Conservation (phyloP, 2,113 vertebrate genomes). For the Apteryx owenii region DNA sequence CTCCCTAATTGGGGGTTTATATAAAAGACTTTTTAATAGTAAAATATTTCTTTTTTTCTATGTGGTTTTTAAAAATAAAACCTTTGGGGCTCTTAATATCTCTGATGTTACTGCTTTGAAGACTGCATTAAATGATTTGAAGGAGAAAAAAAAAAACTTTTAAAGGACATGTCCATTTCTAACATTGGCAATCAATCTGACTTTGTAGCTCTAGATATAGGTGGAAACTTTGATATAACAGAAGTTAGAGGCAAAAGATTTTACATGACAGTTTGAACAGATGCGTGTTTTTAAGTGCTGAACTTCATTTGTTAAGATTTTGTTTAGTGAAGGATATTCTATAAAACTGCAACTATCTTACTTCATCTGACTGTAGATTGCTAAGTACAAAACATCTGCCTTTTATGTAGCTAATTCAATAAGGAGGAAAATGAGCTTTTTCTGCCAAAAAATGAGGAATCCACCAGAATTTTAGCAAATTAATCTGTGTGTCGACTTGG, state of each 20-base stretch:
- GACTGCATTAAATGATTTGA: conserved; percentile 47
- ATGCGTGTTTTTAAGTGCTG: not conserved
- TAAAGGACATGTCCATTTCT: conserved; percentile 13
- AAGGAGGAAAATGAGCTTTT: not conserved
- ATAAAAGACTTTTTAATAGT: conserved; percentile 58
- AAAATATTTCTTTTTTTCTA: conserved; percentile 66
- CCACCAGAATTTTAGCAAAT: not conserved
- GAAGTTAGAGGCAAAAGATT: conserved; percentile 42
- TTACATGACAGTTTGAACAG: conserved; percentile 30
- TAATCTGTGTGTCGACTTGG: not conserved
- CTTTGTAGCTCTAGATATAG: conserved; percentile 33
- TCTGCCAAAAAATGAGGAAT: not conserved
- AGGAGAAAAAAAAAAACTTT: conserved; percentile 14
- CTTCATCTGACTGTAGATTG: not conserved
- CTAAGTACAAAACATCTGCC: not conserved
- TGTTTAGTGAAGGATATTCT: not conserved
- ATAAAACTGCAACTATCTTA: not conserved
- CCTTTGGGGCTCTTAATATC: conserved; percentile 52
- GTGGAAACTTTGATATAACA: conserved; percentile 32
- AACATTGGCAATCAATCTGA: conserved; percentile 11
- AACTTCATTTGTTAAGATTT: conserved; percentile 49
- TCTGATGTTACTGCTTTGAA: conserved; percentile 62
- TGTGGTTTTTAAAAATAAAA: conserved; percentile 59
- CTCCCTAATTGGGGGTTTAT: not conserved
- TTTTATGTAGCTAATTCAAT: conserved; percentile 27